Percentiles rank a stretch among this genome's conserved stretches.
phyloP scores from a whole-genome alignment of 2,888 invertebrate species.

The Tinea pellionella region DNA sequence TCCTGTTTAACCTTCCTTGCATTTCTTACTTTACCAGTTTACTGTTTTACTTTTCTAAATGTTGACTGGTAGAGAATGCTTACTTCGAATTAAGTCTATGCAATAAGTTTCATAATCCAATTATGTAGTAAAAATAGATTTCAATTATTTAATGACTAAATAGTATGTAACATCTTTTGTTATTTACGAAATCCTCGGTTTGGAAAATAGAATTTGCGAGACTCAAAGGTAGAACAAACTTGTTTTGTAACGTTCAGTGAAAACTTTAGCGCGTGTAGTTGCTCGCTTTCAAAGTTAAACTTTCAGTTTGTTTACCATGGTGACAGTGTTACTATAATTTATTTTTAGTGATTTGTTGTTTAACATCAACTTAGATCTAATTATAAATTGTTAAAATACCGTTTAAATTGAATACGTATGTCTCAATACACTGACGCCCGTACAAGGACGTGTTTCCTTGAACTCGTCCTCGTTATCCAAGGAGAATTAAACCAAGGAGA shows the following conservation, averaged over 20 bases:
- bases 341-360: slow-evolving; percentile 13
- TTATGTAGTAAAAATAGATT: too few relatives aligned
- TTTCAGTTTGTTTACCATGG: slow-evolving; percentile 7
- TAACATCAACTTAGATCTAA: background rate
- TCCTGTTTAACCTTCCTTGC: too few relatives aligned
- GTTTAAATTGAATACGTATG: too few relatives aligned
- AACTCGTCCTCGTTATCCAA: too few relatives aligned
- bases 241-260: slow-evolving; percentile 11
- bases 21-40: too few relatives aligned
- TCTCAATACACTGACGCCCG: too few relatives aligned
- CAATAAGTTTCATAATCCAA: too few relatives aligned
- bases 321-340: slow-evolving; percentile 7
- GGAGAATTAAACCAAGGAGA: too few relatives aligned
- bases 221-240: slow-evolving; percentile 13
- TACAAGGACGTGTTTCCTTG: too few relatives aligned
- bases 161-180: background rate
- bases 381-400: background rate
- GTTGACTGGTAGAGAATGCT: too few relatives aligned
- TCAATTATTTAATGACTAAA: background rate
- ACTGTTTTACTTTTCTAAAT: too few relatives aligned
- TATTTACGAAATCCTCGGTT: slow-evolving; percentile 7
- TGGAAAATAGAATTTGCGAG: slow-evolving; percentile 13
- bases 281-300: slow-evolving; percentile 11
- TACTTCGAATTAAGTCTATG: too few relatives aligned
- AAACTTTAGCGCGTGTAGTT: slow-evolving; percentile 14